Evolutionary conservation across 1,140 invertebrate species (phyloP).

Genomic region (Bombus haemorrhoidalis): DNA sequence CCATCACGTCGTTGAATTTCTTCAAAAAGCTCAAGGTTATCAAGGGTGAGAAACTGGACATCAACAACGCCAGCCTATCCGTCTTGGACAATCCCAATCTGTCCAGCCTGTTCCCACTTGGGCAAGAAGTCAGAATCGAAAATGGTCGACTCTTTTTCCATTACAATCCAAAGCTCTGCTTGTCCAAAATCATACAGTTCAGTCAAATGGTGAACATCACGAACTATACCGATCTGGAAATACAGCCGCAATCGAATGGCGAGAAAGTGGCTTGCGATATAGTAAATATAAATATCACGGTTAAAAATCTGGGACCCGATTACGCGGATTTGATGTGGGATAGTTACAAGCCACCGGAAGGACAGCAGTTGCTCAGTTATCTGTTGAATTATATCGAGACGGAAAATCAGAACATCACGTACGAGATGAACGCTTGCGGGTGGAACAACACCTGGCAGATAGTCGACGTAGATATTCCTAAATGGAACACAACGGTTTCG

Average conservation of each 20-base stretch:
- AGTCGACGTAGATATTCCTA: conserved; percentile 70
- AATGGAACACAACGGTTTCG: conserved; percentile 47
- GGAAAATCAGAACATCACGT: conserved; percentile 81
- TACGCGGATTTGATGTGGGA: conserved; percentile 83
- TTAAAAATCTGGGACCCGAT: conserved; percentile 76
- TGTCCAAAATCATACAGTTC: conserved; percentile 85
- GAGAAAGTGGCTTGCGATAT: conserved; percentile 87
- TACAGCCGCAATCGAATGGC: conserved; percentile 87
- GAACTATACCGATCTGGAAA: conserved; percentile 81
- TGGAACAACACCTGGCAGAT: conserved; percentile 72
- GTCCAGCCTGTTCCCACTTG: conserved; percentile 63
- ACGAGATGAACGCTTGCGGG: conserved; percentile 72
- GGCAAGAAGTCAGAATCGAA: conserved; percentile 83
- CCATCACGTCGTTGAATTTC: conserved; percentile 85
- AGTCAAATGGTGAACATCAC: conserved; percentile 76
- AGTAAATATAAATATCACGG: conserved; percentile 78
- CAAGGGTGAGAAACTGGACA: conserved; percentile 81
- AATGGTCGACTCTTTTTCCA: conserved; percentile 88
- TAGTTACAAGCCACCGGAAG: conserved; percentile 75
- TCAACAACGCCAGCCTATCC: conserved; percentile 82
- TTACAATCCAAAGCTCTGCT: conserved; percentile 90
- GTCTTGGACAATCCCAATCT: conserved; percentile 82
- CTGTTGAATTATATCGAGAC: conserved; percentile 85
- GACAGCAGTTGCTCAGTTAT: conserved; percentile 84
- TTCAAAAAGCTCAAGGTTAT: conserved; percentile 85